Evolutionary conservation across 2,113 vertebrate genomes (phyloP), one percentile per base, ranked within the genome.

Genomic region (Melanostigma gelatinosum): DNA sequence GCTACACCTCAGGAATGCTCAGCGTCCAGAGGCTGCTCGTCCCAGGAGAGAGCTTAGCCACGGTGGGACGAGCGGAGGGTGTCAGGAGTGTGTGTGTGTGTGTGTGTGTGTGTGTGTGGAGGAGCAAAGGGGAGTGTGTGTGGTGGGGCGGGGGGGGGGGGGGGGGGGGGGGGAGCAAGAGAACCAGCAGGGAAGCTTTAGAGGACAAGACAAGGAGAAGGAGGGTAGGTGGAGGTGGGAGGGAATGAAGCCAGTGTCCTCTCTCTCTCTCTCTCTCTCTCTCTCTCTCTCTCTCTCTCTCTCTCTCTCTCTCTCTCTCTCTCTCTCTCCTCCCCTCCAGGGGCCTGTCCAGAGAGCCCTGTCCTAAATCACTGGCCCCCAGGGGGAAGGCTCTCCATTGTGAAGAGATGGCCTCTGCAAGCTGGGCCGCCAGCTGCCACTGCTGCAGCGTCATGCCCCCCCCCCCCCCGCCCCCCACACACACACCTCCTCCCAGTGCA

Each of bases 341-440:
- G 91, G 88, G 90, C 89, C 89, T 77, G 88, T 92, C 92, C 92
- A 85, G 89, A 92, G 92, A 93, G 93, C 90, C 87, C 78, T 90
- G 91, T 93, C 92, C 88, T 91, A 90, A 80, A 91, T 93, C 84
- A 36, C 88, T 86, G 90, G 91, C 94, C 93, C 54, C 94, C 84
- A n/a, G 87, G 91, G 94, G 94, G 89, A 88, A 84, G 88, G 72
- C 67, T 79, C 87, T 86, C 92, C 89, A 84, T 94, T 94, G 92
- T 94, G 89, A 90, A 75, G 88, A 89, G 89, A 84, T 93, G 88
- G 93, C 91, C 93, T 83, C 91, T 86, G 93, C 93, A 92, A 95
- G 94, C 94, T 95, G 94, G 93, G 91, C 91, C 83, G 93, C 93
- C 94, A 95, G 94, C 94, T 95, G 94, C 94, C 92, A 84, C 88